These are phyloP conservation scores for Rousettus leschenaultii DNA, from an alignment of 2,113 vertebrate genomes.

Conservation along the genomic window DNA sequence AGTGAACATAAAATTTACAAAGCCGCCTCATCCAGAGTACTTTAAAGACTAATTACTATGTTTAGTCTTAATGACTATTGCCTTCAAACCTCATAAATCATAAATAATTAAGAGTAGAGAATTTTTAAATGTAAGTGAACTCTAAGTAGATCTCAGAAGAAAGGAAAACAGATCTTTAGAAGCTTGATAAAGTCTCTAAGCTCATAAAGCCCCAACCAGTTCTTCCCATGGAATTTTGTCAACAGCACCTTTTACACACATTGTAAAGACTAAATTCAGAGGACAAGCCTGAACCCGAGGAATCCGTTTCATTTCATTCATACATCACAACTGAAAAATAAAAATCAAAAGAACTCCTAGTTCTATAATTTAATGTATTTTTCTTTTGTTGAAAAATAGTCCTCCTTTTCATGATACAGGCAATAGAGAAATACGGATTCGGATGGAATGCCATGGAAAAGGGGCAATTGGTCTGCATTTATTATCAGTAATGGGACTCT, in stretches of 20 bases:
- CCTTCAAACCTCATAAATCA: conserved; percentile 12
- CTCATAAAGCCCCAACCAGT: not conserved
- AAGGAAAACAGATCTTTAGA: not conserved
- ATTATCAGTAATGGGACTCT: not conserved
- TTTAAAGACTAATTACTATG: conserved; percentile 51
- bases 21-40: not conserved
- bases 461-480: not conserved
- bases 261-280: not conserved
- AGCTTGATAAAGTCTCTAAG: not conserved
- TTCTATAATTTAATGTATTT: not conserved
- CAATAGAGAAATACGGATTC: not conserved
- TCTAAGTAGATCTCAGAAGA: conserved; percentile 36
- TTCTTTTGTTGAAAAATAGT: not conserved
- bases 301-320: not conserved
- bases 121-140: conserved; percentile 8
- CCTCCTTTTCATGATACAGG: not conserved
- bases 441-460: not conserved
- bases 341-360: not conserved
- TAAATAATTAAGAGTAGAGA: not conserved
- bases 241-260: not conserved
- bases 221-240: not conserved
- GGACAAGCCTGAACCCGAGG: not conserved
- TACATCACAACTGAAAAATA: not conserved
- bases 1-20: conserved; percentile 40
- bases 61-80: conserved; percentile 27